Conservation (phyloP, 2,113 vertebrate genomes). For the Alectura lathami region DNA sequence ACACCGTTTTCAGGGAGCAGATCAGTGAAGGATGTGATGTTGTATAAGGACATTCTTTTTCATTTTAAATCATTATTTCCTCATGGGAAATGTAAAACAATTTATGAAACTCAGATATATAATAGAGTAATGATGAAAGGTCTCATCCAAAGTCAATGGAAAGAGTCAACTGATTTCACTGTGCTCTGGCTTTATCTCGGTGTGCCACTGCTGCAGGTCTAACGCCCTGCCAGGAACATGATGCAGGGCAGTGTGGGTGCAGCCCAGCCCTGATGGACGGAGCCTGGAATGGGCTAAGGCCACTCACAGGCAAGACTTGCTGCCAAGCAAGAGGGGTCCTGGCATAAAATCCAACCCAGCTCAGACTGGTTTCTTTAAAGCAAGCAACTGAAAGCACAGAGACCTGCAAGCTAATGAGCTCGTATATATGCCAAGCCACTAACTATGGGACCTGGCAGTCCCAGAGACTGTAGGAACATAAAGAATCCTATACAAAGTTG, state of each 20-base stretch:
- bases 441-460: not conserved
- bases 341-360: not conserved
- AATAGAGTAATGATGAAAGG: not conserved
- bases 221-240: not conserved
- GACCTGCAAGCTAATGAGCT: slow-evolving; percentile 26
- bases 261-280: not conserved
- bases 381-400: not conserved
- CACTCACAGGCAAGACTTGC: not conserved
- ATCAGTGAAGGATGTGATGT: not conserved
- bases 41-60: not conserved
- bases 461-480: not conserved
- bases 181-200: not conserved
- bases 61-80: not conserved
- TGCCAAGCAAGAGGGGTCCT: not conserved
- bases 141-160: not conserved
- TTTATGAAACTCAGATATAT: slow-evolving; percentile 6
- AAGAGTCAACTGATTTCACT: not conserved
- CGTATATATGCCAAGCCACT: slow-evolving; percentile 6
- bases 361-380: not conserved
- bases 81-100: slow-evolving; percentile 25
- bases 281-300: not conserved
- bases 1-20: not conserved
- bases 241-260: not conserved
- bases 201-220: not conserved
- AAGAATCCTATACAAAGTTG: not conserved